Base-by-base conservation (phyloP, 2,113 vertebrate genomes). In the Ibidorhyncha struthersii region DNA sequence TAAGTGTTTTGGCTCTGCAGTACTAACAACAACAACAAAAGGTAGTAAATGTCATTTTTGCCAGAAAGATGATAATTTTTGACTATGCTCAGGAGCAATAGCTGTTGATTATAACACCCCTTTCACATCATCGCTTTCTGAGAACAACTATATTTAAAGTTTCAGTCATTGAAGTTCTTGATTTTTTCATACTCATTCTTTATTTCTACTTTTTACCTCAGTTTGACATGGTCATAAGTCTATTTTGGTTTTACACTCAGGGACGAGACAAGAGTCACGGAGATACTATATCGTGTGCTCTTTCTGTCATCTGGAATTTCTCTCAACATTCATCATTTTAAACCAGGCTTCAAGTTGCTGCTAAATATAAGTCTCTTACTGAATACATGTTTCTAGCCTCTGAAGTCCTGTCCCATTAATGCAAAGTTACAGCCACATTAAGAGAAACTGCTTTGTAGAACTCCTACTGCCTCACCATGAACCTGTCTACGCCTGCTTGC, bases 261-360 rank as follows among this genome's bases (percentile, higher is more conserved):
- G 74, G 62, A 94, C 82, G 71, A 91, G 74, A 21, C 77, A 90
- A 52, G 76, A 95, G 81, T 81, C 89, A 93, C 1, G 0, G 45
- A 82, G 38, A 82, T 53, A 81, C 56, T 90, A 45, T 26, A 81
- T 10, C 55, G 50, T 29, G 59, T 91, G 73, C 72, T 95, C 89
- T 89, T 96, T 91, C 91, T 93, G 89, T 96, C 95, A 95, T 40
- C 62, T 91, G 20, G 26, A 89, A 96, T 96, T 95, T 95, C 73
- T 95, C 71, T 93, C 66, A 88, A 80, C 83, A 94, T 83, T 89
- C 88, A 88, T 96, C 49, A 95, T 59, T 78, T 89, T 93, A 91
- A 95, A 70, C 13, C 41, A 79, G 58, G 26, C 34, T 93, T 45
- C 25, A 83, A 34, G 74, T 32, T 86, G 66, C 63, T 83, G 59